Evolutionary conservation across 2,113 vertebrate species (phyloP).

Genomic region (Antechinus flavipes): DNA sequence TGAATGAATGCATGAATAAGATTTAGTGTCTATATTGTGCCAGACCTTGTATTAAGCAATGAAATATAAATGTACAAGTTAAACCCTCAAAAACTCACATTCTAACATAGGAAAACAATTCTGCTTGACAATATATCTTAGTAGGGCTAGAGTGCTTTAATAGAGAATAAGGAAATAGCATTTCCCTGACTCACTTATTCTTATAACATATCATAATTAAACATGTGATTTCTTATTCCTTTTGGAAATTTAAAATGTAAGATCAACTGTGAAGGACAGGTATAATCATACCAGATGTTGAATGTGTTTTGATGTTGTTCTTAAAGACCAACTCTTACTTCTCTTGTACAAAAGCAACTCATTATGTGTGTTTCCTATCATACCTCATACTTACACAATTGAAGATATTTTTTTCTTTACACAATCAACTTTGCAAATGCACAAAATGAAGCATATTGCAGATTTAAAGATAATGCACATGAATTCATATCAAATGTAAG

Average conservation of each 20-base stretch:
- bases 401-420: neutral
- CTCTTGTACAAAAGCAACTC: neutral
- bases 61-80: accelerated
- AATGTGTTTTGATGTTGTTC: neutral
- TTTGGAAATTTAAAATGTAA: neutral
- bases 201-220: neutral
- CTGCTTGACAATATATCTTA: neutral
- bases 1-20: neutral
- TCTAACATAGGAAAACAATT: neutral
- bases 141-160: accelerated
- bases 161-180: neutral
- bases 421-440: neutral
- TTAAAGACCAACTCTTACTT: neutral
- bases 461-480: neutral
- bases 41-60: neutral
- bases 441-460: neutral
- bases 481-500: neutral
- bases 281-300: neutral
- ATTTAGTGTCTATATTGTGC: neutral
- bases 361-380: neutral
- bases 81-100: neutral
- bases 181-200: neutral
- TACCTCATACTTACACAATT: neutral
- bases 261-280: neutral
- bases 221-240: neutral